These are phyloP conservation scores for Jordanella pulchra DNA, from an alignment of 2,797 vertebrate species.

Conservation along the genomic window DNA sequence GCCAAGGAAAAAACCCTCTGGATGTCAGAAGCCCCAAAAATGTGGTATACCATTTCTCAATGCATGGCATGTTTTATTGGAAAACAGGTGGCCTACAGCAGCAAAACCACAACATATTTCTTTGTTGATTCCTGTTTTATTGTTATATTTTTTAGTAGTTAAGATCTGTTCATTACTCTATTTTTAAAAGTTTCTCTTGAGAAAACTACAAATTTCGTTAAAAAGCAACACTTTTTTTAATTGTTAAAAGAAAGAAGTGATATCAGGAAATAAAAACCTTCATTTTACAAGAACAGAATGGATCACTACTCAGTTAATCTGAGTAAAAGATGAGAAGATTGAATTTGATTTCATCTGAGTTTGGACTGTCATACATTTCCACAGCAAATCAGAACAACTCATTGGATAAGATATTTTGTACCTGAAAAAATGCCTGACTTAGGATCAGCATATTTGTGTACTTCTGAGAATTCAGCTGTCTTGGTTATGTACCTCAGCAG, in stretches of 20 bases:
- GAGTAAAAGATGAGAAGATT: too few species aligned
- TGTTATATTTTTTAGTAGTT: too few species aligned
- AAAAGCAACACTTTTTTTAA: too few species aligned
- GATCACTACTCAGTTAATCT: too few species aligned
- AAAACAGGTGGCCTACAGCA: neutral
- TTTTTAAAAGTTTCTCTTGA: too few species aligned
- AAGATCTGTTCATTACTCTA: too few species aligned
- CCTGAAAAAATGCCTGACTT: too few species aligned
- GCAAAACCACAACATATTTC: neutral
- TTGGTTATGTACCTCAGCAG: constrained; percentile 45
- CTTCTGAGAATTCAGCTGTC: neutral
- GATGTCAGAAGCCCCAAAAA: neutral
- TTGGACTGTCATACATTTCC: neutral
- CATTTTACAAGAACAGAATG: too few species aligned
- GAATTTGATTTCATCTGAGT: neutral
- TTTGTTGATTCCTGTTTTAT: neutral
- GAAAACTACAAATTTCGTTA: too few species aligned
- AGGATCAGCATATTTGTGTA: neutral
- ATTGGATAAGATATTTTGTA: too few species aligned
- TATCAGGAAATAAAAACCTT: too few species aligned
- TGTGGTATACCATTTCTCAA: neutral
- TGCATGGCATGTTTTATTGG: neutral
- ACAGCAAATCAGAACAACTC: neutral
- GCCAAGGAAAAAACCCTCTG: neutral
- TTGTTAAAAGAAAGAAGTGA: too few species aligned